Evolutionary conservation across 2,113 vertebrate species (phyloP).

Genomic region (Microtus richardsoni): DNA sequence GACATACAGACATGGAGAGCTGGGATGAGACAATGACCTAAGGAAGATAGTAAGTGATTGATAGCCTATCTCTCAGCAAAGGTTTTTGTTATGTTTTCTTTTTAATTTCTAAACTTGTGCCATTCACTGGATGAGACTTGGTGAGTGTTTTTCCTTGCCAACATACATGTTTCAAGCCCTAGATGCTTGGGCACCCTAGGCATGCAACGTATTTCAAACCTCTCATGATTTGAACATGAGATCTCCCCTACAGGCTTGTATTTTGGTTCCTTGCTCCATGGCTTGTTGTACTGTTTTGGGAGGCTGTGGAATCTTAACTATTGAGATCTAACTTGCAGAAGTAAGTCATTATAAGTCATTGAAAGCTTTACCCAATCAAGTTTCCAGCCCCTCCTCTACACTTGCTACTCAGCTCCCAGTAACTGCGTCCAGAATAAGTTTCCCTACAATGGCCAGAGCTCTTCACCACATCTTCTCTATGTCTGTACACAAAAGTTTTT

Average conservation of each 20-base stretch:
- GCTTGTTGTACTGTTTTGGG: not conserved
- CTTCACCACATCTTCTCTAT: not conserved
- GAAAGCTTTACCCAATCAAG: not conserved
- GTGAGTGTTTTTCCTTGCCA: not conserved
- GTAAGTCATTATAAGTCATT: not conserved
- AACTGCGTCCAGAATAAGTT: too few relatives aligned
- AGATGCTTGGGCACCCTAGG: not conserved
- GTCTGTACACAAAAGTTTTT: not conserved
- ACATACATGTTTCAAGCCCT: not conserved
- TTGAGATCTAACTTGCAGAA: not conserved
- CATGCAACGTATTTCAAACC: not conserved
- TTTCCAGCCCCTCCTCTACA: not conserved
- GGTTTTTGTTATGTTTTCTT: not conserved
- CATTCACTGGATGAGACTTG: not conserved
- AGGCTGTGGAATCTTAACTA: not conserved
- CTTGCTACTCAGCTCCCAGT: not conserved
- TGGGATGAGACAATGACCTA: not conserved
- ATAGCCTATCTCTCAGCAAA: not conserved
- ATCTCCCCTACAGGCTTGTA: not conserved
- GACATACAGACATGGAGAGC: not conserved
- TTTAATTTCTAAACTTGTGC: not conserved
- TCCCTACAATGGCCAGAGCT: too few relatives aligned
- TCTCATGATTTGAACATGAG: not conserved
- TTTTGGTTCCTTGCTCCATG: not conserved
- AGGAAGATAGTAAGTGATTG: not conserved